Evolutionary conservation across 2,113 vertebrate species (phyloP), one percentile per base, ranked within the genome.

Genomic region (Amblyopsis rosae): DNA sequence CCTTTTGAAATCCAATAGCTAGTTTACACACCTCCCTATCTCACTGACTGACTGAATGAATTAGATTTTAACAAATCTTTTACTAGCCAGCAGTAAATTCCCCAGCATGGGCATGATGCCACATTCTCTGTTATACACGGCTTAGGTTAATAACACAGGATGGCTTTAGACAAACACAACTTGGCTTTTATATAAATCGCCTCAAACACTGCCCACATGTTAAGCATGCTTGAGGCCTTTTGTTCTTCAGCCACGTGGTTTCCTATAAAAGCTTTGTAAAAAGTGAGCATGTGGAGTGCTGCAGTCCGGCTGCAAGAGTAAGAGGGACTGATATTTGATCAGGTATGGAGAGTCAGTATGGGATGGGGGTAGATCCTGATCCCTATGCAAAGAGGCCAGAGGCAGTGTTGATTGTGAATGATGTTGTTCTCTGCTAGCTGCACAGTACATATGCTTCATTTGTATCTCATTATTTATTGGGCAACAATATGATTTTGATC

Each of bases 391-490:
- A 62, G 59, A 76, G 67, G 26, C 86, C 75, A 65, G 32, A 59
- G 79, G 79, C 79, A 67, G 59, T 83, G 85, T 88, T 80, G 86
- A 88, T 85, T 84, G 72, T 64, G 77, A 86, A 76, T 81, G 75
- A 85, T 72, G 64, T 72, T 72, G 51, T 73, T 81, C 73, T 87
- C 70, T 60, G 73, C 69, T 19, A 12, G 74, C 74, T 59, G 68
- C 69, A 81, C 73, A 73, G 80, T 84, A 26, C 26, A 26, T 26
- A 41, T 86, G 67, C 82, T 83, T 86, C 80, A 87, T 82, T 73
- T 76, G 53, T 71, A 8, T 62, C 70, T 79, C 72, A 76, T 80
- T 82, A 76, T 17, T 53, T 70, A 54, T 65, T 10, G 19, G 61
- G 65, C 53, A 33, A 61, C 59, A 50, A n/a, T 19, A 50, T 77